Base-by-base conservation (phyloP, 2,113 vertebrate species). In the Falcunculus frontatus region DNA sequence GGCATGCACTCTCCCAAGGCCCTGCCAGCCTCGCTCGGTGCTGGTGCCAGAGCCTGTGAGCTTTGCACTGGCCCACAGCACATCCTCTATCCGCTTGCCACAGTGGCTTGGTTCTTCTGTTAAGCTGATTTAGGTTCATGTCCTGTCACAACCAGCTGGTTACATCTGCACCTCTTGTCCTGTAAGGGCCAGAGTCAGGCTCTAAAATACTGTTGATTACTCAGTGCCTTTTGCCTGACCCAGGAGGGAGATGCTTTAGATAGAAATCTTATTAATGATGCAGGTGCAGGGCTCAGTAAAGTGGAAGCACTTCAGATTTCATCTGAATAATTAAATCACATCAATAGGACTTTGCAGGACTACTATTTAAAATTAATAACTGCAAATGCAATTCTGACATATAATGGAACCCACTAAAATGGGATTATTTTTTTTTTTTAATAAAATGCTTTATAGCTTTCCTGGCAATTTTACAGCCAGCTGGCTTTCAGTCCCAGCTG, bases 281-380 rank as follows among this genome's bases (percentile, higher is more conserved):
- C 96, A 95, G 65, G 44, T 92, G 82, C 88, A 70, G 56, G n/a
- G 74, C 85, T 87, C 81, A 42, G 52, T 87, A 75, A 92, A 96
- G 93, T 85, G 70, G 30, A 93, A 47, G 57, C 57, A 85, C 16
- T 74, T 93, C 70, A 68, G 67, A 72, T 53, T 90, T 85, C 90
- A 92, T 65, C 85, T 96, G 57, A 96, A 96, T 95, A 95, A 96
- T 96, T 93, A 68, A 95, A 95, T 60, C 47, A 44, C 75, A 92
- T 83, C 79, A 72, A 52, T 64, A 93, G 37, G 65, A 75, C 57
- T 79, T 92, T 73, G 57, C 53, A 90, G 65, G 52, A 82, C 79
- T 56, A 35, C 70, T 83, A 60, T 95, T 91, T 93, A 94, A 94
- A 95, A 93, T 95, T 79, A 93, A 73, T 90, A 92, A 95, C 79